Evolutionary conservation across 2,888 invertebrate genomes (phyloP), one percentile per base, ranked within the genome.

Genomic region (Drosophila mettleri): DNA sequence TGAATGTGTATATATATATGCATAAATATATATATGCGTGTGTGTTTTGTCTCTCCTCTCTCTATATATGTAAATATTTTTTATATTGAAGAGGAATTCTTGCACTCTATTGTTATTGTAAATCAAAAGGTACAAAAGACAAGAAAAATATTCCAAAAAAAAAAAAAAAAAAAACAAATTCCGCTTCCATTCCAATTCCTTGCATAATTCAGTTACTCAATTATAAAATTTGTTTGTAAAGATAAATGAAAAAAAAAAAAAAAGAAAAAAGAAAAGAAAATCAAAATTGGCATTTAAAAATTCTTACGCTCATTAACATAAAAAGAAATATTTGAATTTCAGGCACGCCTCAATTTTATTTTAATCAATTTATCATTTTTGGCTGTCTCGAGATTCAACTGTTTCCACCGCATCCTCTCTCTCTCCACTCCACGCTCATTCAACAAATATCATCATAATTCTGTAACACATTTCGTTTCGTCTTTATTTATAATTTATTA

Each of bases 401-500:
- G 53, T 76, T 76, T 78, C 78, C 34, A 74, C 39, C 49, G 74
- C 74, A 74, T 74, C 78, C 78, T 74, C 74, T 74, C 78, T 74
- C 74, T 74, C 74, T 74, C 74, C 74, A 74, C 78, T 78, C 74
- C 74, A 74, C 74, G 78, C 74, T 74, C 74, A 74, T 78, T 59
- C 18, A 38, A 71, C 43, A 64, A 65, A 43, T 29, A 70, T 63
- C 49, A 58, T 45, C 22, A 66, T 45, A 27, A 31, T 46, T 22
- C 33, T 48, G 20, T 60, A 53, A 62, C 24, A 43, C 24, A 14
- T 36, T 20, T 20, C 20, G 31, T 48, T 45, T 34, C 7, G 34
- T 36, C 20, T 57, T 38, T 10, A 20, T 57, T 29, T 71, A 58
- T 33, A 20, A 43, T 55, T 49, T 14, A 38, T n/a, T n/a, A 39